These are phyloP conservation scores for Eremobia ochroleuca DNA, from an alignment of 2,888 invertebrate genomes.

Conservation along the genomic window DNA sequence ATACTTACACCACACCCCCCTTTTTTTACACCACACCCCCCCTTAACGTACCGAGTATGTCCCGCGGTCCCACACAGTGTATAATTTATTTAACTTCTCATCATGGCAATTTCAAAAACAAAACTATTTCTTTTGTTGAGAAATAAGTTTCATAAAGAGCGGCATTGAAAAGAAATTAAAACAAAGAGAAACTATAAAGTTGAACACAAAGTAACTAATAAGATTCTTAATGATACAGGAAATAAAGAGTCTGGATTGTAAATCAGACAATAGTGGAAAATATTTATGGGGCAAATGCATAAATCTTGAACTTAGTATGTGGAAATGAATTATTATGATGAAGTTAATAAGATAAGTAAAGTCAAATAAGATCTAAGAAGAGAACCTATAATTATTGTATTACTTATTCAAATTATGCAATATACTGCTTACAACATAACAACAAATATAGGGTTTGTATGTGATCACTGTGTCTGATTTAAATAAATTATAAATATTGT, in stretches of 20 bases:
- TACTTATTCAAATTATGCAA: slow-evolving; percentile 21
- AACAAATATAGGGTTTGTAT: neutral
- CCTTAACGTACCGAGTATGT: too few relatives aligned
- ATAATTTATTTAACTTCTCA: neutral
- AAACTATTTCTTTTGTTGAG: neutral
- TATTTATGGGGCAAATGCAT: slow-evolving; percentile 22
- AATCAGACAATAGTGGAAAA: slow-evolving; percentile 48
- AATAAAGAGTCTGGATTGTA: slow-evolving; percentile 39
- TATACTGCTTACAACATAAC: neutral
- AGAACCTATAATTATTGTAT: slow-evolving; percentile 23
- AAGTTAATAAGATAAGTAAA: slow-evolving; percentile 39
- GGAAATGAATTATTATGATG: neutral
- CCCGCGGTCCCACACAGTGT: neutral
- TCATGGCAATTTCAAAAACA: slow-evolving; percentile 13
- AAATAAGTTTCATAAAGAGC: slow-evolving; percentile 14
- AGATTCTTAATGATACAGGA: slow-evolving; percentile 43
- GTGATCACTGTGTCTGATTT: too few relatives aligned
- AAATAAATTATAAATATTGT: too few relatives aligned
- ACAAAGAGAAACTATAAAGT: slow-evolving; percentile 46
- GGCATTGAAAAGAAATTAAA: slow-evolving; percentile 33
- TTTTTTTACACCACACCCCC: too few relatives aligned
- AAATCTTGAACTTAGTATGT: slow-evolving; percentile 33
- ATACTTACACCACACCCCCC: too few relatives aligned
- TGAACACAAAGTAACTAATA: slow-evolving; percentile 44
- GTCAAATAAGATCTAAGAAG: slow-evolving; percentile 24